Evolutionary conservation across 1,140 invertebrate species (phyloP).

Genomic region (Drosophila takahashii): DNA sequence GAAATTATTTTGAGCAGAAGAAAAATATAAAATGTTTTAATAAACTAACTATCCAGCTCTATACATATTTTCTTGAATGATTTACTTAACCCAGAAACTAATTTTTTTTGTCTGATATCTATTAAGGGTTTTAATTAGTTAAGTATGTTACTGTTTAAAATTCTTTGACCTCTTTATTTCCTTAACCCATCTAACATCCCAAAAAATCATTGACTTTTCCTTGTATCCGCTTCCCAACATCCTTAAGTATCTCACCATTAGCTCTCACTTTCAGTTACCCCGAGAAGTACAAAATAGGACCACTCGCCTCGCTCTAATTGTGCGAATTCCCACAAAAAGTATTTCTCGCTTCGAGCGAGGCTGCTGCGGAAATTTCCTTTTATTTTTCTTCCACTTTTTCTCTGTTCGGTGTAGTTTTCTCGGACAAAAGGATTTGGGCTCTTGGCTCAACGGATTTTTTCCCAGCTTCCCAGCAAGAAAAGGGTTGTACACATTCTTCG

Average conservation of each 20-base stretch:
- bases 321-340: conserved; percentile 77
- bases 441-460: conserved; percentile 46
- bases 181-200: not conserved
- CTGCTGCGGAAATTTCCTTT: conserved; percentile 44
- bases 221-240: not conserved
- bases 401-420: conserved; percentile 27
- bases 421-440: conserved; percentile 34
- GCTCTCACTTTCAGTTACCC: conserved; percentile 5
- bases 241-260: conserved; percentile 32
- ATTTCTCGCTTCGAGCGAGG: conserved; percentile 17
- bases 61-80: too few relatives aligned
- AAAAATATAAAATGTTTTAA: too few relatives aligned
- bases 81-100: too few relatives aligned
- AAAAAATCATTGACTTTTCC: conserved; percentile 20
- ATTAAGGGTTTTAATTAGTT: too few relatives aligned
- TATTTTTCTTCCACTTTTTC: conserved; percentile 48
- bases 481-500: conserved; percentile 37
- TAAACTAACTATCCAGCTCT: too few relatives aligned
- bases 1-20: too few relatives aligned
- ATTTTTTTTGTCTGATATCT: too few relatives aligned
- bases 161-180: too few relatives aligned
- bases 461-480: conserved; percentile 53
- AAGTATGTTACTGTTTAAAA: too few relatives aligned
- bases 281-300: conserved; percentile 7
- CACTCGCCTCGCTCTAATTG: conserved; percentile 73